Evolutionary conservation across 2,888 invertebrate genomes (phyloP).

Genomic region (Bhutanitis thaidina): DNA sequence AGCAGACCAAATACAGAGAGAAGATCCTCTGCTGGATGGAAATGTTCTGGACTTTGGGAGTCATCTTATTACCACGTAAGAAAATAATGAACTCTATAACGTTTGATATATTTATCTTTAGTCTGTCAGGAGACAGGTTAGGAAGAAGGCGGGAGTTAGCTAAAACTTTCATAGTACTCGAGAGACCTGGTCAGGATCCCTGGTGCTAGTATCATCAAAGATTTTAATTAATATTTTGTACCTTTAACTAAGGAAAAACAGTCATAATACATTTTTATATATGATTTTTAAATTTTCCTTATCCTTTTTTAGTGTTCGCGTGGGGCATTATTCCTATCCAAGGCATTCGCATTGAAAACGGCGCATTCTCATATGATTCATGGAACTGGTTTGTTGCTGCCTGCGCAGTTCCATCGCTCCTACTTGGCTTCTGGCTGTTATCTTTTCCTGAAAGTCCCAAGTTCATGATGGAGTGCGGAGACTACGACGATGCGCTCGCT

Average conservation of each 20-base stretch:
- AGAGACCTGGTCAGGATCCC: too few relatives aligned
- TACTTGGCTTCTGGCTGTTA: conserved; percentile 85
- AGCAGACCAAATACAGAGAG: conserved; percentile 88
- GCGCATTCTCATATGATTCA: conserved; percentile 84
- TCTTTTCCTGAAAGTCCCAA: conserved; percentile 91
- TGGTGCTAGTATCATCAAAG: too few relatives aligned
- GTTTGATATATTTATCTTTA: too few relatives aligned
- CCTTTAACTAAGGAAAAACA: too few relatives aligned
- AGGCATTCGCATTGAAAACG: conserved; percentile 78
- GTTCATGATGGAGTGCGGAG: conserved; percentile 89
- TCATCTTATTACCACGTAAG: conserved; percentile 86
- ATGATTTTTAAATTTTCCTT: too few relatives aligned
- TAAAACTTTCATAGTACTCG: too few relatives aligned
- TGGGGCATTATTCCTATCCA: conserved; percentile 88
- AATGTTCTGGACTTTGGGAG: conserved; percentile 90
- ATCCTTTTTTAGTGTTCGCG: conserved; percentile 81
- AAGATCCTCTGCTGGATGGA: conserved; percentile 92
- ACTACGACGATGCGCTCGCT: conserved; percentile 86
- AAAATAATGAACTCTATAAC: too few relatives aligned
- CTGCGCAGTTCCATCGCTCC: conserved; percentile 85
- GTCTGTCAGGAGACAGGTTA: too few relatives aligned
- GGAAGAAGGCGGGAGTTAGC: too few relatives aligned
- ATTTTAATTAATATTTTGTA: too few relatives aligned
- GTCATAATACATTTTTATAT: too few relatives aligned
- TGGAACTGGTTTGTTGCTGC: conserved; percentile 91